These are phyloP conservation scores for Bombus confusus DNA, from an alignment of 1,140 invertebrate species.

Conservation along the genomic window DNA sequence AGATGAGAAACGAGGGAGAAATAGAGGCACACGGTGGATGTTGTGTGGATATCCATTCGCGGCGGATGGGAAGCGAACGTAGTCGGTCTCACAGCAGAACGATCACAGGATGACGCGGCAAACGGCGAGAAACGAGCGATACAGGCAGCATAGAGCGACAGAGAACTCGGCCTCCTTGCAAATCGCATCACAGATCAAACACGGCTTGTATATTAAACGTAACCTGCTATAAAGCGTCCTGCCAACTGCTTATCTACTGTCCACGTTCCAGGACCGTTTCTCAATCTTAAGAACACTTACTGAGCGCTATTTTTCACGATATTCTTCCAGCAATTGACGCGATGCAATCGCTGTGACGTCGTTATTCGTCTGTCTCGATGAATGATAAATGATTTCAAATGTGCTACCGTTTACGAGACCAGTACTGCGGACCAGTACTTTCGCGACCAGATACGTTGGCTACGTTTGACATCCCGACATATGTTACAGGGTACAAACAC, in stretches of 20 bases:
- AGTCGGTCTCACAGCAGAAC: conserved; percentile 80
- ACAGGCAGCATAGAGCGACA: conserved; percentile 28
- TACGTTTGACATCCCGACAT: conserved; percentile 33
- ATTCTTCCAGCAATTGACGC: neutral
- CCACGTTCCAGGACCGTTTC: conserved; percentile 36
- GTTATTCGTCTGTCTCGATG: neutral
- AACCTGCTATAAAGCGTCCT: conserved; percentile 63
- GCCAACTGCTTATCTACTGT: conserved; percentile 70
- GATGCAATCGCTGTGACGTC: no score
- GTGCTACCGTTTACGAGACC: neutral
- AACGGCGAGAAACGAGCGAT: conserved; percentile 71
- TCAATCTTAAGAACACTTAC: neutral
- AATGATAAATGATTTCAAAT: neutral
- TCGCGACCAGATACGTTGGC: conserved; percentile 25
- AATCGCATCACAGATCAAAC: conserved; percentile 83
- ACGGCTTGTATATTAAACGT: conserved; percentile 82
- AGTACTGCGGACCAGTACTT: conserved; percentile 28
- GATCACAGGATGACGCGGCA: conserved; percentile 81
- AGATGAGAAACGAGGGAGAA: conserved; percentile 15
- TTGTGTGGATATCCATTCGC: conserved; percentile 78
- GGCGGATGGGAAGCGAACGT: conserved; percentile 71
- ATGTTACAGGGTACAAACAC: conserved; percentile 4
- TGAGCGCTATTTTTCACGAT: neutral
- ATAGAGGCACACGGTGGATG: conserved; percentile 54
- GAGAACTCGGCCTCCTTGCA: conserved; percentile 74